Evolutionary conservation across 2,888 invertebrate genomes (phyloP).

Genomic region (Emmelina monodactyla): DNA sequence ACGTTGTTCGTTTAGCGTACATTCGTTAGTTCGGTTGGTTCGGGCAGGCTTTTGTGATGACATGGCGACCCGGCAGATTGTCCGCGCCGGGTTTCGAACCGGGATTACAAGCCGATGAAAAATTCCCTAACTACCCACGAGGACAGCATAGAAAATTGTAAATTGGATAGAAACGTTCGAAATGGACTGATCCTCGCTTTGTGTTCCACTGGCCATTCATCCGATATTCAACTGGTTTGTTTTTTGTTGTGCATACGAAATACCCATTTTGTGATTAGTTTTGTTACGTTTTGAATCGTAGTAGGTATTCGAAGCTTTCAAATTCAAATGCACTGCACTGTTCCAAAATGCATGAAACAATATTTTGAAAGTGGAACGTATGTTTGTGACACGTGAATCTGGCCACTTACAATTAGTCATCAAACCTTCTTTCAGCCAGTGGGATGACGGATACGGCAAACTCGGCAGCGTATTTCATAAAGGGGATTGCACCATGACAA

Average conservation of each 20-base stretch:
- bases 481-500: neutral
- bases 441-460: neutral
- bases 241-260: too few species aligned
- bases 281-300: too few species aligned
- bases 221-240: too few species aligned
- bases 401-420: too few species aligned
- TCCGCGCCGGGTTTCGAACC: conserved; percentile 26
- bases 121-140: conserved; percentile 30
- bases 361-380: too few species aligned
- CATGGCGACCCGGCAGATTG: conserved; percentile 20
- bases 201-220: conserved; percentile 17
- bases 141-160: too few species aligned
- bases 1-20: conserved; percentile 1
- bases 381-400: too few species aligned
- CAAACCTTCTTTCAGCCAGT: neutral
- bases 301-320: too few species aligned
- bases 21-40: too few species aligned
- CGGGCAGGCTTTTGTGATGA: neutral
- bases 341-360: too few species aligned
- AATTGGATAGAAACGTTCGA: conserved; percentile 40
- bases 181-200: conserved; percentile 28
- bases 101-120: conserved; percentile 47
- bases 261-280: too few species aligned
- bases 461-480: neutral
- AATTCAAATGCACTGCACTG: too few species aligned